Conservation (phyloP, 2,113 vertebrate species). For the Thunnus thynnus region DNA sequence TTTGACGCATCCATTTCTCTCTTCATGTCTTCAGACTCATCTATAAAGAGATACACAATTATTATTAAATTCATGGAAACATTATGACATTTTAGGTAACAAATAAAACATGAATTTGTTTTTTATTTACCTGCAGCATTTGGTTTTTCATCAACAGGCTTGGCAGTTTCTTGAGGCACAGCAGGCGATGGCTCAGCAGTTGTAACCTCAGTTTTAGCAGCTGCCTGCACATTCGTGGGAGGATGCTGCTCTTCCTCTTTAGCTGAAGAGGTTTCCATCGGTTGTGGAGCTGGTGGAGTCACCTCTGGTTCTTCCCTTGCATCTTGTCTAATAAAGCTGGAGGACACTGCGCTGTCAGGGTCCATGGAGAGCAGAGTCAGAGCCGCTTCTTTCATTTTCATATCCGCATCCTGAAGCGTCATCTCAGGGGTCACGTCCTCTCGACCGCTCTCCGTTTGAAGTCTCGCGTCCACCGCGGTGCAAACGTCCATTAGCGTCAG, state of each 20-base stretch:
- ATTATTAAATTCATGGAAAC: background rate
- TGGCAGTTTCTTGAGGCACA: conserved; percentile 3
- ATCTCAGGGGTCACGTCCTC: conserved; percentile 37
- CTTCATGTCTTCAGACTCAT: conserved; percentile 25
- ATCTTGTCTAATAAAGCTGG: conserved; percentile 48
- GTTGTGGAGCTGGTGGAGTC: background rate
- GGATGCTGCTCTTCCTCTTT: conserved; percentile 22
- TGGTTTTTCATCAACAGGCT: conserved; percentile 11
- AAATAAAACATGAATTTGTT: background rate
- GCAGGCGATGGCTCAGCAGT: conserved; percentile 4
- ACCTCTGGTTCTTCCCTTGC: conserved; percentile 13
- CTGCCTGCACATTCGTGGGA: background rate
- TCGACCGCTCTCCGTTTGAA: conserved; percentile 5
- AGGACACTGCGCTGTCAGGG: conserved; percentile 71
- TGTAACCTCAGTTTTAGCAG: background rate
- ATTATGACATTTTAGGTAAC: background rate
- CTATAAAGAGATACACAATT: conserved; percentile 26
- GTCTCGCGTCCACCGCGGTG: conserved; percentile 70
- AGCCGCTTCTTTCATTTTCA: conserved; percentile 87
- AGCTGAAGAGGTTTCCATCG: conserved; percentile 1
- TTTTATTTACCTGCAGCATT: conserved; percentile 57
- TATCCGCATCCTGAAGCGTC: conserved; percentile 77
- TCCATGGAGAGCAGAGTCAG: conserved; percentile 88
- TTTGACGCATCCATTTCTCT: conserved; percentile 3
- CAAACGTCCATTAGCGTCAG: conserved; percentile 83